These are phyloP conservation scores for Liopterus haemorrhoidalis DNA, from an alignment of 2,888 invertebrate species.

Conservation along the genomic window DNA sequence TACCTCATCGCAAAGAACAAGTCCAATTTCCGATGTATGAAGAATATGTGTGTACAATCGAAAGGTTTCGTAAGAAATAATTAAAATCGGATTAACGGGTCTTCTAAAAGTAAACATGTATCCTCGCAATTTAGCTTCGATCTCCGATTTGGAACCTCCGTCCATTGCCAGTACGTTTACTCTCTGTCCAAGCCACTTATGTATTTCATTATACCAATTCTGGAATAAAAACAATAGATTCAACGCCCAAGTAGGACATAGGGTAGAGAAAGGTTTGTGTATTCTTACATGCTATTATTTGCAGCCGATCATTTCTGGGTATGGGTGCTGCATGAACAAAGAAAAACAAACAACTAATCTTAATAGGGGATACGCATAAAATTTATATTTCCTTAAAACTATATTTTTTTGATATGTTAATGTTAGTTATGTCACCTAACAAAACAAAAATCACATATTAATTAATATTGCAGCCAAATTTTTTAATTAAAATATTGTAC, in stretches of 20 bases:
- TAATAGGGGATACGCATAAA: too few species aligned
- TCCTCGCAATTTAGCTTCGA: conserved; percentile 69
- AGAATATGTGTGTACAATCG: conserved; percentile 86
- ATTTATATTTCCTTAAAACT: too few species aligned
- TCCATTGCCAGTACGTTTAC: conserved; percentile 79
- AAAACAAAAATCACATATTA: too few species aligned
- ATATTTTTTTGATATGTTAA: too few species aligned
- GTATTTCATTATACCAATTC: conserved; percentile 98
- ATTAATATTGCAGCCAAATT: too few species aligned
- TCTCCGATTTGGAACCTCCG: conserved; percentile 80
- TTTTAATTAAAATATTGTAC: too few species aligned
- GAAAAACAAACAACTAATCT: too few species aligned
- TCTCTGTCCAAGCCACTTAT: conserved; percentile 88
- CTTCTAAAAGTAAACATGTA: conserved; percentile 78
- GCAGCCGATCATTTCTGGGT: too few species aligned
- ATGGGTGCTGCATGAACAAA: too few species aligned
- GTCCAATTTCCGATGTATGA: conserved; percentile 84
- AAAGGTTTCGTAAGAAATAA: conserved; percentile 98
- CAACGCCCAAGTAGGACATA: background rate
- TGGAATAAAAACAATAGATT: conserved; percentile 35
- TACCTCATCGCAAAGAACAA: conserved; percentile 96
- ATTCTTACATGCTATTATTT: too few species aligned
- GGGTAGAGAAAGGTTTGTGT: background rate
- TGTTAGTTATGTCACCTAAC: too few species aligned
- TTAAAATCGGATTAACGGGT: conserved; percentile 84